Percentiles rank a stretch among this genome's conserved stretches.
Evolutionary conservation across 2,888 invertebrate species (phyloP).

Genomic region (Drosophila lacicola): DNA sequence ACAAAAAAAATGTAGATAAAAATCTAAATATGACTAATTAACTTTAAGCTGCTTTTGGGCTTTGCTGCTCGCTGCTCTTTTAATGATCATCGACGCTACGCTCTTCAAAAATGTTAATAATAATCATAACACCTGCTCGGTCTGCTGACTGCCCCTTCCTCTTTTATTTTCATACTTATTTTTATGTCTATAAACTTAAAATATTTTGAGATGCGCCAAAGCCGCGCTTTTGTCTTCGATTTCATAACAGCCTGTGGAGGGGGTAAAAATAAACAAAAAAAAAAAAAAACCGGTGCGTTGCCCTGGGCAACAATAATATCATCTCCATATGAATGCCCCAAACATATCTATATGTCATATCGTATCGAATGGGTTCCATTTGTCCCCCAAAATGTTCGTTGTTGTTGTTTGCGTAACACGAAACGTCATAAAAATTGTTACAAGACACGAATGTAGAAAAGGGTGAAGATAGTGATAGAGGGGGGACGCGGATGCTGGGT

Average conservation of each 20-base stretch:
- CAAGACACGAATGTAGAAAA: conserved; percentile 48
- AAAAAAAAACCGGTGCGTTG: conserved; percentile 37
- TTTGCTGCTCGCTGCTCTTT: background rate
- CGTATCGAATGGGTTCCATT: conserved; percentile 35
- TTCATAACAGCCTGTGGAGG: conserved; percentile 66
- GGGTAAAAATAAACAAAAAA: conserved; percentile 17
- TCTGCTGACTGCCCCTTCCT: conserved; percentile 8
- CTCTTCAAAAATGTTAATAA: conserved; percentile 39
- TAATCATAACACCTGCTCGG: conserved; percentile 60
- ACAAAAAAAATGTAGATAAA: conserved; percentile 1
- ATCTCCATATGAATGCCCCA: conserved; percentile 54
- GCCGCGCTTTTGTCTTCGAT: conserved; percentile 45
- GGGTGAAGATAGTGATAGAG: conserved; percentile 28
- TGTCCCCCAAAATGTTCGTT: conserved; percentile 2
- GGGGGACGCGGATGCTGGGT: background rate
- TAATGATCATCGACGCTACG: conserved; percentile 42
- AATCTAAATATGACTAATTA: conserved; percentile 71
- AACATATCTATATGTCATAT: conserved; percentile 56
- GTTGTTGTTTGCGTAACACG: conserved; percentile 53
- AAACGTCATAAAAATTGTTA: conserved; percentile 75
- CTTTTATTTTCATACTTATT: background rate
- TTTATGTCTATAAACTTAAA: conserved; percentile 25
- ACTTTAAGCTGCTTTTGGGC: conserved; percentile 62
- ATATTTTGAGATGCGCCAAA: conserved; percentile 36
- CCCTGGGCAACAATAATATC: conserved; percentile 26